These are phyloP conservation scores for Pterois miles DNA, from an alignment of 2,797 vertebrate genomes.

Conservation along the genomic window DNA sequence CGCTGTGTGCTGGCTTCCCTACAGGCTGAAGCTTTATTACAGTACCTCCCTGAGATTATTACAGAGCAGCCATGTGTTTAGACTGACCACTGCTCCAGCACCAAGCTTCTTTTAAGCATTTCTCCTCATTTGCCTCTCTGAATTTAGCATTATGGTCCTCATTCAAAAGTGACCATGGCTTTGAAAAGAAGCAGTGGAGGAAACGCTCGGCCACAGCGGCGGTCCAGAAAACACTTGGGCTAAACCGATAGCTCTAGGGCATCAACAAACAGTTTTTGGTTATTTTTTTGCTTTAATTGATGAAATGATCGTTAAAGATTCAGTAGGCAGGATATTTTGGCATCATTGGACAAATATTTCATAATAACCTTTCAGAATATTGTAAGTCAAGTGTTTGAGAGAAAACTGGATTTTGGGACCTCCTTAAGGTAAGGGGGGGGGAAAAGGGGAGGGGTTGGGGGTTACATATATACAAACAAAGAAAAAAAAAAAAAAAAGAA, in stretches of 20 bases:
- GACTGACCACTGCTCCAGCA: slow-evolving; percentile 54
- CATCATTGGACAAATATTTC: too few species aligned
- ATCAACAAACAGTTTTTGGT: neutral
- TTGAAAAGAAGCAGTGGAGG: slow-evolving; percentile 32
- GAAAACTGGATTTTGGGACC: too few species aligned
- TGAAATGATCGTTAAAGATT: too few species aligned
- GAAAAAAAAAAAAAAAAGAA: too few species aligned
- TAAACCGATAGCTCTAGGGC: neutral
- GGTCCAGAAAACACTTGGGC: slow-evolving; percentile 10
- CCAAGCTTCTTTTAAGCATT: slow-evolving; percentile 23
- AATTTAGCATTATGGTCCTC: slow-evolving; percentile 27
- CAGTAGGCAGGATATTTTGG: too few species aligned
- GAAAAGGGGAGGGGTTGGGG: too few species aligned
- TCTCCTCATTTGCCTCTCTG: slow-evolving; percentile 36
- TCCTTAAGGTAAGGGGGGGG: too few species aligned
- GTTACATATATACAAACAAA: too few species aligned
- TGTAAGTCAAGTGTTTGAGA: too few species aligned
- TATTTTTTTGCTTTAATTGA: too few species aligned
- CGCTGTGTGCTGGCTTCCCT: slow-evolving; percentile 39
- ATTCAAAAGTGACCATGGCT: slow-evolving; percentile 28
- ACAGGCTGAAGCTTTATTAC: slow-evolving; percentile 39
- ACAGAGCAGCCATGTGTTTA: slow-evolving; percentile 60
- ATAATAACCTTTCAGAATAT: too few species aligned
- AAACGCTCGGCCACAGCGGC: slow-evolving; percentile 21
- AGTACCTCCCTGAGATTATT: slow-evolving; percentile 60